Conservation (phyloP, 1,140 invertebrate genomes). For the Pteromalus puparum region DNA sequence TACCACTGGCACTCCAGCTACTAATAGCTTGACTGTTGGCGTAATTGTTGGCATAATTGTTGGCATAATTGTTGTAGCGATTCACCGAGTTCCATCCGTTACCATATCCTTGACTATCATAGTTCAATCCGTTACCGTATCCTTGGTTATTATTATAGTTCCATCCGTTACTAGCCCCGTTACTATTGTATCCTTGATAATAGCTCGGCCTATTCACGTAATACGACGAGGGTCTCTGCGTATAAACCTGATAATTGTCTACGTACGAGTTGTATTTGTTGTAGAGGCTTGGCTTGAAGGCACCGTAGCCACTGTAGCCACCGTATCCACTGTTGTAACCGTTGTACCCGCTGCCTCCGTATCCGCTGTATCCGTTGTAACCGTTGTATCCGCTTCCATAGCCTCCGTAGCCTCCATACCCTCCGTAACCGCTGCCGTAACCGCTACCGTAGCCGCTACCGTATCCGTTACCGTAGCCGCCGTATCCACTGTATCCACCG, state of each 20-base stretch:
- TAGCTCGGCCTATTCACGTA: constrained; percentile 1
- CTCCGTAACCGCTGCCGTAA: neutral
- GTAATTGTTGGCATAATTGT: neutral
- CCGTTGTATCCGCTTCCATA: neutral
- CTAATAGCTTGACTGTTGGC: constrained; percentile 27
- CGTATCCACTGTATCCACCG: neutral
- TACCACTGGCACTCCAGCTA: constrained; percentile 4
- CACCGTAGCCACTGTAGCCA: constrained; percentile 23
- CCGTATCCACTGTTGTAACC: constrained; percentile 1
- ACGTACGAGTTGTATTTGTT: constrained; percentile 39
- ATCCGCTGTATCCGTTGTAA: constrained; percentile 8
- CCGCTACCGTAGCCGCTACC: neutral
- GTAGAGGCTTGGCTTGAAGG: constrained; percentile 18
- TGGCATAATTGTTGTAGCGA: neutral
- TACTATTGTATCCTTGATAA: neutral
- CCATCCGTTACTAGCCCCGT: neutral
- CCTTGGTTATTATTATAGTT: neutral
- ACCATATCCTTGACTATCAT: neutral
- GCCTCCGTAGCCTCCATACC: constrained; percentile 9
- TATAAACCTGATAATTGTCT: neutral
- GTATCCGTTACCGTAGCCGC: neutral
- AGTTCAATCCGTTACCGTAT: neutral
- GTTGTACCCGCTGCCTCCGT: neutral
- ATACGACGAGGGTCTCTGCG: neutral
- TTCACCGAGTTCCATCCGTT: neutral